phyloP scores from a whole-genome alignment of 2,797 vertebrate species.

The Cygnus olor region DNA sequence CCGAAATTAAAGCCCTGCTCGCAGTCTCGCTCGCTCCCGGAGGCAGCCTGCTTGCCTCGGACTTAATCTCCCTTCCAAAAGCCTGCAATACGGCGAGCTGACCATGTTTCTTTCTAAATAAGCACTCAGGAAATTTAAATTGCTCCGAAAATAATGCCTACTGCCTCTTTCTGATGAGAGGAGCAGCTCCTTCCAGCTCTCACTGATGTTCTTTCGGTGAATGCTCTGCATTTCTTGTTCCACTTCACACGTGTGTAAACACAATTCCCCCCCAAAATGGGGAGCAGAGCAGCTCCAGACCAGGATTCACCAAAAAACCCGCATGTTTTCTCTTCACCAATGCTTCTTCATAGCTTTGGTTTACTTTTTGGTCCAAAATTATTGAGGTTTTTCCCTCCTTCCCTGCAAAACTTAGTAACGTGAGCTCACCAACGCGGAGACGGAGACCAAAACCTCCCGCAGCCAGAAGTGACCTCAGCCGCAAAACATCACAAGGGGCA shows the following conservation, averaged over 20 bases:
- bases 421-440: slow-evolving; percentile 14
- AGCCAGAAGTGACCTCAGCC: slow-evolving; percentile 57
- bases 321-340: neutral
- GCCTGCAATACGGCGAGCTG: rapidly evolving
- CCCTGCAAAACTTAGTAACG: neutral
- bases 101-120: neutral
- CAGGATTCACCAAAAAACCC: neutral
- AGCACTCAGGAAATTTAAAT: neutral
- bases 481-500: slow-evolving; percentile 43
- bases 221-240: neutral
- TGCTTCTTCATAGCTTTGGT: neutral
- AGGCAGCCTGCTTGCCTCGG: neutral
- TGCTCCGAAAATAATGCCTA: neutral
- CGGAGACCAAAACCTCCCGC: slow-evolving; percentile 20
- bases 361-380: neutral
- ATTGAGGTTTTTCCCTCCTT: neutral
- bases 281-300: neutral
- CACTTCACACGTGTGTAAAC: neutral
- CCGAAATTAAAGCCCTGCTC: slow-evolving; percentile 38
- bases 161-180: neutral
- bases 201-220: neutral
- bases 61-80: neutral
- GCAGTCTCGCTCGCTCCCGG: neutral
- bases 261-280: neutral
- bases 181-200: neutral